phyloP scores from a whole-genome alignment of 92 coral and sea anemone genomes.

The Porites cylindrica region DNA sequence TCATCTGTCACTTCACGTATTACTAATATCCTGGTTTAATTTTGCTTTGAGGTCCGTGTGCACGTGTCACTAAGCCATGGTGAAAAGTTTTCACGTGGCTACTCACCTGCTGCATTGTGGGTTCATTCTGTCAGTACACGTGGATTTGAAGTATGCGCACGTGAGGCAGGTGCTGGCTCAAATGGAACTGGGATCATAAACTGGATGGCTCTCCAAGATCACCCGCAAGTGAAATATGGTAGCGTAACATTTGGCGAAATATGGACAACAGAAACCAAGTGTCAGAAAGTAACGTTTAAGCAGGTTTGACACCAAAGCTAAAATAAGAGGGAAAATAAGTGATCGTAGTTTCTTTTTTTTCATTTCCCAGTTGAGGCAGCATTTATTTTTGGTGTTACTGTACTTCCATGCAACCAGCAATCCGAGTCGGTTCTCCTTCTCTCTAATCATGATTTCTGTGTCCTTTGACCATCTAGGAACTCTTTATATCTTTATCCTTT shows the following conservation, averaged over 20 bases:
- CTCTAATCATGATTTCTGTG: too few relatives aligned
- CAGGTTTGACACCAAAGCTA: neutral
- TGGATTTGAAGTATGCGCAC: constrained; percentile 42
- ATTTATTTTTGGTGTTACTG: too few relatives aligned
- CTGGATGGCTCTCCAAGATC: constrained; percentile 48
- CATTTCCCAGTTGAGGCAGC: too few relatives aligned
- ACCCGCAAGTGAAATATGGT: neutral
- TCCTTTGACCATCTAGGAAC: too few relatives aligned
- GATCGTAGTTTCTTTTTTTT: too few relatives aligned
- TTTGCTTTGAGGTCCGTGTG: neutral
- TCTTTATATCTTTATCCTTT: too few relatives aligned
- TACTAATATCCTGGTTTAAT: neutral
- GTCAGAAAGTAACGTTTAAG: neutral
- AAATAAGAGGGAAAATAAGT: too few relatives aligned
- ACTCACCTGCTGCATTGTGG: constrained; percentile 61
- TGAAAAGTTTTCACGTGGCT: constrained; percentile 1
- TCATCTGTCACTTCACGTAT: neutral
- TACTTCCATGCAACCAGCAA: too few relatives aligned
- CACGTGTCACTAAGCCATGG: constrained; percentile 43
- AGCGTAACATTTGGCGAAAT: neutral
- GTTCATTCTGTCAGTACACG: constrained; percentile 27
- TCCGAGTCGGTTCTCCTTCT: too few relatives aligned
- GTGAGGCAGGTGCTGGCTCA: constrained; percentile 34
- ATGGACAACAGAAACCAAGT: constrained; percentile 3
- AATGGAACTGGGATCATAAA: constrained; percentile 44